phyloP scores from a whole-genome alignment of 2,797 vertebrate genomes.

The Brachyalestes nurse region DNA sequence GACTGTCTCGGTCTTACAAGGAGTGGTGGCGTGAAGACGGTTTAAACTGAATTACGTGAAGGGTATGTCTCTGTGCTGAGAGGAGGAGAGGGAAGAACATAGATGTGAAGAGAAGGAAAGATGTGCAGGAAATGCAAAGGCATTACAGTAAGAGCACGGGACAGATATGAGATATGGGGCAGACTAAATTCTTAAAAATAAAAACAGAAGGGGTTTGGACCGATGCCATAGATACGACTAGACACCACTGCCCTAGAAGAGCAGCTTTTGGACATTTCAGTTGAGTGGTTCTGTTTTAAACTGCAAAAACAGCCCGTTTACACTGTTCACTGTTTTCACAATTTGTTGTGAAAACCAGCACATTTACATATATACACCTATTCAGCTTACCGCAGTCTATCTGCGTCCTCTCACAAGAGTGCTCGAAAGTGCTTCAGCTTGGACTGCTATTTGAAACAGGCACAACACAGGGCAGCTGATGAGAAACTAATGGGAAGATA shows the following conservation, averaged over 20 bases:
- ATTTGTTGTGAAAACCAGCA: no score
- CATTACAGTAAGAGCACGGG: background rate
- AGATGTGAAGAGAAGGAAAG: background rate
- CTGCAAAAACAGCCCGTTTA: no score
- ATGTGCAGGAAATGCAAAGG: background rate
- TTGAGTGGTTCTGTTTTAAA: background rate
- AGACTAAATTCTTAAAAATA: background rate
- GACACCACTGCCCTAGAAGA: no score
- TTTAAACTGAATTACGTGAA: slow-evolving; percentile 20
- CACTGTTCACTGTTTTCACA: no score
- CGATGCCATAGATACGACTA: background rate
- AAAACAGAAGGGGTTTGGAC: background rate
- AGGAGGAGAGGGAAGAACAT: background rate
- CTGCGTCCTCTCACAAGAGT: no score
- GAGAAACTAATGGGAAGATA: no score
- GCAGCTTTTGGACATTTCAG: background rate
- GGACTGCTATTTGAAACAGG: no score
- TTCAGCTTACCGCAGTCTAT: no score
- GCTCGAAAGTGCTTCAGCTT: no score
- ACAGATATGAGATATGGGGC: slow-evolving; percentile 4
- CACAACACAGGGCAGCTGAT: no score
- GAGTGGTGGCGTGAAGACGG: slow-evolving; percentile 27
- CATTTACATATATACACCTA: no score
- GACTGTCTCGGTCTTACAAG: slow-evolving; percentile 20
- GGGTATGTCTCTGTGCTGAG: background rate